A percentile compares a stretch with the other conserved stretches of the same genome.
Conservation (phyloP, 2,113 vertebrate species). For the Saccopteryx bilineata region DNA sequence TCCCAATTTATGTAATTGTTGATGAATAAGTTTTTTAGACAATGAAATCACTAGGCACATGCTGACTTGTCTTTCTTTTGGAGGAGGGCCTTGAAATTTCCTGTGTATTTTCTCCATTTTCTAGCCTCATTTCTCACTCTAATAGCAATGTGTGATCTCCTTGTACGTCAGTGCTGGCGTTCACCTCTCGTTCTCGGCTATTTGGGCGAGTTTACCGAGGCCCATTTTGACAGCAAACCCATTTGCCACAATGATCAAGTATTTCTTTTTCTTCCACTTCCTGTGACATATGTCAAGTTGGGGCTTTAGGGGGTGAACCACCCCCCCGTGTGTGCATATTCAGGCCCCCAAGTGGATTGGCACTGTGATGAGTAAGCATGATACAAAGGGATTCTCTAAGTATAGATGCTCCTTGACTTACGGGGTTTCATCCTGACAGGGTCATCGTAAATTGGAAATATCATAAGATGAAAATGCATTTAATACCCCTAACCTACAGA, state of each 20-base stretch:
- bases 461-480: background rate
- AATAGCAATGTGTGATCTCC: background rate
- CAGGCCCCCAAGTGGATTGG: background rate
- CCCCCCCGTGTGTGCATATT: background rate
- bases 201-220: background rate
- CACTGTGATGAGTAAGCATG: background rate
- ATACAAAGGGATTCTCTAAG: background rate
- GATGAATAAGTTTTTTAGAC: background rate
- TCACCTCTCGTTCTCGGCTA: background rate
- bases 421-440: background rate
- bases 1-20: background rate
- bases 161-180: rapidly evolving
- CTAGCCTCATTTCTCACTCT: background rate
- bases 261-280: background rate
- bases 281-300: background rate
- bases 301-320: background rate
- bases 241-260: background rate
- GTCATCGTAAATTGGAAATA: background rate
- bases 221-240: background rate
- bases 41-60: background rate
- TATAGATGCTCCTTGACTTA: background rate
- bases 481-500: background rate
- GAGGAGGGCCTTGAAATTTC: background rate
- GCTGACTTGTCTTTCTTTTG: background rate
- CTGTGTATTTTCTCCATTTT: background rate